Conservation (phyloP, 2,797 vertebrate species). For the Tympanoctomys barrerae region DNA sequence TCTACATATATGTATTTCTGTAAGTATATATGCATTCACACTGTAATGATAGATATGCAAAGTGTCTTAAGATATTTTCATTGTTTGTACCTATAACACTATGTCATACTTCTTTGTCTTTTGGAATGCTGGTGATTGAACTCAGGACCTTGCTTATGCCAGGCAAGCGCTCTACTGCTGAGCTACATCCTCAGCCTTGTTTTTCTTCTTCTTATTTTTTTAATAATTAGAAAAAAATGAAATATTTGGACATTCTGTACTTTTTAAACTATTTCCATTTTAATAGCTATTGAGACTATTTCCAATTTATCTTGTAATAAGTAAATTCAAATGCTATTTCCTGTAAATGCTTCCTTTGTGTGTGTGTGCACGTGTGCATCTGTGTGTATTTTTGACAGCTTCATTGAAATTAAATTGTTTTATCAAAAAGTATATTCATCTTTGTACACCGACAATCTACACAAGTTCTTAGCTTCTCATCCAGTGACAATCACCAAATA, state of each 20-base stretch:
- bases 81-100: neutral
- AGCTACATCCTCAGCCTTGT: neutral
- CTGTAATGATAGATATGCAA: neutral
- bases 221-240: conserved; percentile 19
- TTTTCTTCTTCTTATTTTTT: neutral
- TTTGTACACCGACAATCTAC: neutral
- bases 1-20: neutral
- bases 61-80: neutral
- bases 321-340: conserved; percentile 10
- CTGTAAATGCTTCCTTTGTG: neutral
- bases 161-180: neutral
- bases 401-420: conserved; percentile 16
- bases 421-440: neutral
- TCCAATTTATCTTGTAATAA: neutral
- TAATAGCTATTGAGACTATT: neutral
- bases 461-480: conserved; percentile 24
- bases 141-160: neutral
- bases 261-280: conserved; percentile 42
- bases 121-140: neutral
- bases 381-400: neutral
- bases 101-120: neutral
- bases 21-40: conserved; percentile 13
- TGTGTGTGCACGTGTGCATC: neutral
- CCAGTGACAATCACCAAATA: neutral
- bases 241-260: neutral